Percentiles rank a stretch among this genome's conserved stretches.
Evolutionary conservation across 2,888 invertebrate species (phyloP).

Genomic region (Andrena hattorfiana): DNA sequence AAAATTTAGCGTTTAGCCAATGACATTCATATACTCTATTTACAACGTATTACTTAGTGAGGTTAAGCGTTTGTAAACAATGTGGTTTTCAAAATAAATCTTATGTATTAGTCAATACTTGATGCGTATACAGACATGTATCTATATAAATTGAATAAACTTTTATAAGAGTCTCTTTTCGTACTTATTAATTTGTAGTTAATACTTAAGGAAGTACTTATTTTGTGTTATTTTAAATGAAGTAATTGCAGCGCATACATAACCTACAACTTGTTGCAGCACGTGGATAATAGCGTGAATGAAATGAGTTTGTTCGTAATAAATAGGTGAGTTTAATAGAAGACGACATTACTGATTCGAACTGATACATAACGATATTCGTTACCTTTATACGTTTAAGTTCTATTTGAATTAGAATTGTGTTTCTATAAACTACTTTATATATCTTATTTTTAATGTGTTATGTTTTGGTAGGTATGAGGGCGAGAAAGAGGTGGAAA

Average conservation of each 20-base stretch:
- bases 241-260: neutral
- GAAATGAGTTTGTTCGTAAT: slow-evolving; percentile 90
- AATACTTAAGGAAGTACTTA: neutral
- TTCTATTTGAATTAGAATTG: neutral
- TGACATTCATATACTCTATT: no score
- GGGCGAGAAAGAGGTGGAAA: slow-evolving; percentile 68
- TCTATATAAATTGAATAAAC: no score
- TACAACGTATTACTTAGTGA: neutral
- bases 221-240: neutral
- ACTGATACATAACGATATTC: neutral
- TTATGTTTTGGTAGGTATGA: slow-evolving; percentile 74
- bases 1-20: no score
- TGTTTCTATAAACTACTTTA: slow-evolving; percentile 16
- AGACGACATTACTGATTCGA: neutral
- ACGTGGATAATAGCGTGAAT: slow-evolving; percentile 22
- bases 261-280: slow-evolving; percentile 27
- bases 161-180: neutral
- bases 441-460: neutral
- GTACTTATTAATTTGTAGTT: neutral
- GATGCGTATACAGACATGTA: no score
- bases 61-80: slow-evolving; percentile 5
- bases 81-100: neutral
- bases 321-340: slow-evolving; percentile 87
- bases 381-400: neutral
- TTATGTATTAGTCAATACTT: no score